Evolutionary conservation across 2,797 vertebrate species (phyloP).

Genomic region (Antrozous pallidus): DNA sequence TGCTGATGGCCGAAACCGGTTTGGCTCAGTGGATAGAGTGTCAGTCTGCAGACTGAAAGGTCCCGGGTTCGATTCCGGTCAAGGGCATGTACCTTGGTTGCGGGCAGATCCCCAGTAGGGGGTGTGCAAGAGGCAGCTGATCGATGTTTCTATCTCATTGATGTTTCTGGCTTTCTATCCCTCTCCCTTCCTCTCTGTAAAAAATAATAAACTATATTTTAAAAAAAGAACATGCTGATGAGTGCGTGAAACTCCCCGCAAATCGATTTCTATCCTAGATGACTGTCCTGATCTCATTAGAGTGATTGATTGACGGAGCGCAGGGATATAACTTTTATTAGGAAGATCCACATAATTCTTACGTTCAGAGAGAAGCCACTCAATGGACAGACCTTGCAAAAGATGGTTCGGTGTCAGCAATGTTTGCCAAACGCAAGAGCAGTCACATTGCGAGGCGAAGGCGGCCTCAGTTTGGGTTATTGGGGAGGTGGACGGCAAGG

Average conservation of each 20-base stretch:
- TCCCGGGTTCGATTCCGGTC: too few relatives aligned
- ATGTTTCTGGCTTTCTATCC: too few relatives aligned
- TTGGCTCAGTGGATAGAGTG: too few relatives aligned
- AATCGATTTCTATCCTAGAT: background rate
- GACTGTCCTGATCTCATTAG: background rate
- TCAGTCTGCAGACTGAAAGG: too few relatives aligned
- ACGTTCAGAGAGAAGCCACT: rapidly evolving
- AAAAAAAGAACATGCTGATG: rapidly evolving
- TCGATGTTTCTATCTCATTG: too few relatives aligned
- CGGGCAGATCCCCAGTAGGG: too few relatives aligned
- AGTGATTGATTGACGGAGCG: background rate
- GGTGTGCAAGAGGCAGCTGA: too few relatives aligned
- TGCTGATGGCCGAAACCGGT: too few relatives aligned
- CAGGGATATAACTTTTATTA: background rate
- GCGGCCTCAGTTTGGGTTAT: rapidly evolving
- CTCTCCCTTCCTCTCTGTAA: too few relatives aligned
- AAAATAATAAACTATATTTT: too few relatives aligned
- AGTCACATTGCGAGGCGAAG: background rate
- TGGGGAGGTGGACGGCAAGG: background rate
- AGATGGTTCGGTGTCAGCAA: rapidly evolving
- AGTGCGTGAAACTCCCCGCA: rapidly evolving
- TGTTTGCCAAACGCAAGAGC: background rate
- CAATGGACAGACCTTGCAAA: rapidly evolving
- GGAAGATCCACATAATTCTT: rapidly evolving
- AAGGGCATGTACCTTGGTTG: too few relatives aligned